A percentile compares a stretch with the other conserved stretches of the same genome.
Conservation (phyloP, 2,888 invertebrate genomes). For the Drosophila putrida region DNA sequence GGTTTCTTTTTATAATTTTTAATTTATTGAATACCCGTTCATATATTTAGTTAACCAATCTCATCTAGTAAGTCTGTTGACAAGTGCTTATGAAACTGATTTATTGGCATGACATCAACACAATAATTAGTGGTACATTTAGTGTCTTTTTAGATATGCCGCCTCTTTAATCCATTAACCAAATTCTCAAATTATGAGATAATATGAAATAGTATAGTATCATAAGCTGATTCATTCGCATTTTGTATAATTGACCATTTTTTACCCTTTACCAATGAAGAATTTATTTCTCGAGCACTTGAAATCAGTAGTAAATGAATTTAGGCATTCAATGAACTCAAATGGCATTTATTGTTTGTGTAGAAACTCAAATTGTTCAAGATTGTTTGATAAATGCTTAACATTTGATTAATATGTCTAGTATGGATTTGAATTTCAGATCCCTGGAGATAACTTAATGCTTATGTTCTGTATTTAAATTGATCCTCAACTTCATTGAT, state of each 20-base stretch:
- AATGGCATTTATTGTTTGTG: neutral
- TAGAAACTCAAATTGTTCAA: neutral
- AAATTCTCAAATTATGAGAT: conserved; percentile 12
- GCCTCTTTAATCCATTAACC: conserved; percentile 16
- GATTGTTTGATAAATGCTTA: conserved; percentile 1
- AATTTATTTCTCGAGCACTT: neutral
- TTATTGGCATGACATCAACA: conserved; percentile 55
- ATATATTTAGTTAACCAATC: conserved; percentile 29
- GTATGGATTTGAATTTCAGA: neutral
- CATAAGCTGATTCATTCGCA: neutral
- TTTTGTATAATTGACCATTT: neutral
- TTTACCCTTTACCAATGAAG: neutral
- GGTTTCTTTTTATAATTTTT: conserved; percentile 25
- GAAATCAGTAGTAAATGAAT: neutral
- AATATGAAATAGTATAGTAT: neutral
- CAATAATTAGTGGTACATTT: conserved; percentile 35
- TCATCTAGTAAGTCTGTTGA: conserved; percentile 30
- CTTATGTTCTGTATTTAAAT: conserved; percentile 7
- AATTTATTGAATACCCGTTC: conserved; percentile 16
- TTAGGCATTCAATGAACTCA: neutral
- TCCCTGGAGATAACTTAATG: neutral
- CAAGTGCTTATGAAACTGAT: conserved; percentile 54
- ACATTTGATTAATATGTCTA: neutral
- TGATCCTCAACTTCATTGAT: neutral
- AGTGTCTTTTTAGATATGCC: conserved; percentile 48